phyloP scores from a whole-genome alignment of 2,888 invertebrate species.

The Rosalia funebris region DNA sequence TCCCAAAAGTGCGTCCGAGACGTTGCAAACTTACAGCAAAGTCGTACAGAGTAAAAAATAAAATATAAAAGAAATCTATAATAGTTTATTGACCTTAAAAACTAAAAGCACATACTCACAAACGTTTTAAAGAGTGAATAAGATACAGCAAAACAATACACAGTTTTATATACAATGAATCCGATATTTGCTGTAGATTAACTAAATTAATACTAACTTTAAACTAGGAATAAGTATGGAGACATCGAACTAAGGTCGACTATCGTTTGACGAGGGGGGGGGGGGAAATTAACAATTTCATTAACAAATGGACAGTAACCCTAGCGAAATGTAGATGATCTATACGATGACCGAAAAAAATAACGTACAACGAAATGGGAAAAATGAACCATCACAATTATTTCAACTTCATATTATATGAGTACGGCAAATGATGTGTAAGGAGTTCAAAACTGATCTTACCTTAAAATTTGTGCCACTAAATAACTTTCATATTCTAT shows the following conservation, averaged over 20 bases:
- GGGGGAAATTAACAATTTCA: constrained; percentile 43
- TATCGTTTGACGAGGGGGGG: too few relatives aligned
- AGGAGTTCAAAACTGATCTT: constrained; percentile 14
- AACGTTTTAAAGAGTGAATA: constrained; percentile 51
- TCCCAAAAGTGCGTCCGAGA: too few relatives aligned
- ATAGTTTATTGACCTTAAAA: constrained; percentile 56
- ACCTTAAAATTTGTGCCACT: constrained; percentile 11
- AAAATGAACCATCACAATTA: constrained; percentile 34
- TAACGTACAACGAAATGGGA: constrained; percentile 20
- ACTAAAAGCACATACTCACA: constrained; percentile 58
- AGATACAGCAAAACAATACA: constrained; percentile 52
- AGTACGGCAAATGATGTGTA: constrained; percentile 30
- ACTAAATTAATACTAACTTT: constrained; percentile 49
- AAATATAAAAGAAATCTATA: constrained; percentile 33
- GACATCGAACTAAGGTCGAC: constrained; percentile 45
- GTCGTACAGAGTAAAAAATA: neutral
- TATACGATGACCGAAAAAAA: constrained; percentile 36
- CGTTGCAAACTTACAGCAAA: too few relatives aligned
- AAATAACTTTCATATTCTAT: too few relatives aligned
- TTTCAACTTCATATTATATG: constrained; percentile 21
- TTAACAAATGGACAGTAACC: constrained; percentile 38
- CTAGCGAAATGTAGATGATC: constrained; percentile 41
- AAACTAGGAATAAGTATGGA: constrained; percentile 51
- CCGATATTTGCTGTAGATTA: constrained; percentile 48
- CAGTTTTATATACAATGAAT: constrained; percentile 49